Base-by-base conservation (phyloP, 2,888 invertebrate genomes). In the Lottia gigantea region DNA sequence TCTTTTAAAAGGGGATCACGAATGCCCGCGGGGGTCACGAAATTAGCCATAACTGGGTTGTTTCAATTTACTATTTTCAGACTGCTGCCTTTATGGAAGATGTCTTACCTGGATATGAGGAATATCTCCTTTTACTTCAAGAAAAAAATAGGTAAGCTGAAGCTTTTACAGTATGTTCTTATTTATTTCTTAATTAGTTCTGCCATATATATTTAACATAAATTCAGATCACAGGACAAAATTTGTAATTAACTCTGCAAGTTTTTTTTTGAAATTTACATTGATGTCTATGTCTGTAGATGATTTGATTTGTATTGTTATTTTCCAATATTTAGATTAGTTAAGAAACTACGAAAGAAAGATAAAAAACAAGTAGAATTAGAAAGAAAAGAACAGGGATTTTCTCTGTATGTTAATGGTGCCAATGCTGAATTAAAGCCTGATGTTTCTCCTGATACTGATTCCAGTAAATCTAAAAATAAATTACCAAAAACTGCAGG, bases 311-410 rank as follows among this genome's bases (percentile, higher is more conserved):
- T n/a, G n/a, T n/a, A n/a, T n/a, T n/a, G 2, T 31, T 31, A 31
- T 31, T 31, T 31, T 46, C n/a, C 25, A 65, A 63, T 49, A 26
- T 66, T 23, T 74, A 88, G 88, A 70, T 70, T 85, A 55, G 66
- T 85, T 45, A 85, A 84, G 71, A 79, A 81, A 66, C 72, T 88
- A 45, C 76, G 84, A 31, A 76, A 79, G 72, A 87, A 88, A 69
- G 80, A 82, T 71, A 78, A 77, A 47, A 74, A 76, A 64, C 82
- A 87, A 73, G 82, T 85, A 46, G 83, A 85, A 25, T 66, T 85
- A 55, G 87, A 88, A 73, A 76, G 82, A 63, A 86, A 85, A 70
- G 88, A 88, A 74, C 85, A 88, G 69, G 88, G 88, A 1, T 88
- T 88, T 72, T 82, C 86, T 47, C 76, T 88, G 40, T 88, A 88